phyloP scores from a whole-genome alignment of 2,797 vertebrate species.

The Limnodromus scolopaceus region DNA sequence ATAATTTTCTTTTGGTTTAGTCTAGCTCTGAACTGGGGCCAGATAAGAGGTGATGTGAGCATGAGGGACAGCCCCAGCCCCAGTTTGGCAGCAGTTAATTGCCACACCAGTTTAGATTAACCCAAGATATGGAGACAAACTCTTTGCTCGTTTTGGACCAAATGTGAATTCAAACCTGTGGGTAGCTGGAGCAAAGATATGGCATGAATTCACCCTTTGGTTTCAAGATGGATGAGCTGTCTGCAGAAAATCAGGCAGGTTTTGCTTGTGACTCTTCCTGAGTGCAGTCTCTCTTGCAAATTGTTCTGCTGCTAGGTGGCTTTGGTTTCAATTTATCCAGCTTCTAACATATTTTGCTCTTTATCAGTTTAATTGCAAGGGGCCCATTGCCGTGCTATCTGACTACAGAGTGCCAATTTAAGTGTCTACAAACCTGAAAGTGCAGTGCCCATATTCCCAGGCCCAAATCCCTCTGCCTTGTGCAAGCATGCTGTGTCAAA shows the following conservation, averaged over 20 bases:
- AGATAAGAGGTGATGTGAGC: not conserved
- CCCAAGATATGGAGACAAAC: fast-evolving
- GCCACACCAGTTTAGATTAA: not conserved
- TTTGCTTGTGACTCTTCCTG: not conserved
- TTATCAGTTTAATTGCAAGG: not conserved
- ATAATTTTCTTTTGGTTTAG: not conserved
- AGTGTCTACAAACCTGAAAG: not conserved
- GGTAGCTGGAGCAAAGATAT: not conserved
- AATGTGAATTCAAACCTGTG: not conserved
- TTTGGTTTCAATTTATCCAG: not conserved
- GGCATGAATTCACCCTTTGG: fast-evolving
- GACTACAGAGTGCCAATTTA: not conserved
- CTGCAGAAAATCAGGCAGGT: not conserved
- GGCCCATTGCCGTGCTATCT: not conserved
- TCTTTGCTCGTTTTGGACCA: not conserved
- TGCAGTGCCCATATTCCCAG: not conserved
- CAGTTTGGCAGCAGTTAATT: not conserved
- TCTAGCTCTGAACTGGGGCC: not conserved
- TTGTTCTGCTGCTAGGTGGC: not conserved
- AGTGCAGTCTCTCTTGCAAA: not conserved
- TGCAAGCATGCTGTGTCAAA: not conserved
- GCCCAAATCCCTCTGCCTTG: not conserved
- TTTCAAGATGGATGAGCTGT: not conserved
- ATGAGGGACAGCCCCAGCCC: not conserved
- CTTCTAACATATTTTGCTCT: not conserved